Evolutionary conservation across 2,113 vertebrate species (phyloP).

Genomic region (Acanthochromis polyacanthus): DNA sequence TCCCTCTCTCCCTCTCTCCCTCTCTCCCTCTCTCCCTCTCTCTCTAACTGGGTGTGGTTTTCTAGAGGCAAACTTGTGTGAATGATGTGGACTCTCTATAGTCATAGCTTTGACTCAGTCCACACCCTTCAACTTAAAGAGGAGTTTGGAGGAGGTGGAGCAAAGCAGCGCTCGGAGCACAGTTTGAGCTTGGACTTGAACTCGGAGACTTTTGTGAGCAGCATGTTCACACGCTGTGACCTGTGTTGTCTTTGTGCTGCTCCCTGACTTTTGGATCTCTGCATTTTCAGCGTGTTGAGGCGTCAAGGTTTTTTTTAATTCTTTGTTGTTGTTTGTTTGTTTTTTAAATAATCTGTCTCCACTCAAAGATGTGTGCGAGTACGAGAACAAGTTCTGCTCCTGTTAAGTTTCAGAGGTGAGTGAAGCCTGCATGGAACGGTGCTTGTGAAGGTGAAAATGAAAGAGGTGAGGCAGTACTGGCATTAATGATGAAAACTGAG

Average conservation of each 20-base stretch:
- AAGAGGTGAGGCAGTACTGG: neutral
- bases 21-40: conserved; percentile 58
- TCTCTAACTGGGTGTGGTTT: conserved; percentile 84
- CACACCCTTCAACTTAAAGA: conserved; percentile 79
- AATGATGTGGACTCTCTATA: conserved; percentile 82
- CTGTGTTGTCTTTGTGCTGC: conserved; percentile 38
- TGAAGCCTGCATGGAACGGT: conserved; percentile 36
- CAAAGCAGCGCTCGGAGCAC: conserved; percentile 55
- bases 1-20: conserved; percentile 47
- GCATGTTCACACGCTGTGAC: conserved; percentile 43
- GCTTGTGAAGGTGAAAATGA: conserved; percentile 36
- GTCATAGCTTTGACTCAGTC: conserved; percentile 78
- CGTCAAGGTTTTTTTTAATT: conserved; percentile 3
- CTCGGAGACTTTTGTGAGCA: conserved; percentile 52
- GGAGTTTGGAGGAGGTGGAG: conserved; percentile 79
- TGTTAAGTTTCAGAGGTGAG: conserved; percentile 54
- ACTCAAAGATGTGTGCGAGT: conserved; percentile 58
- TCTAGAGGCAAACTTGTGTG: conserved; percentile 81
- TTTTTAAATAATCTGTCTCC: conserved; percentile 9
- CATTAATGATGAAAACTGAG: too few relatives aligned
- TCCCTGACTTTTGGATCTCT: conserved; percentile 68
- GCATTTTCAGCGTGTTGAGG: conserved; percentile 23
- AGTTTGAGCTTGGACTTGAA: conserved; percentile 66
- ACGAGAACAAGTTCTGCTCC: conserved; percentile 50
- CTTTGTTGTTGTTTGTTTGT: neutral